Percentiles rank a stretch among this genome's conserved stretches.
Conservation (phyloP, 2,797 vertebrate genomes). For the Sebastes diploproa region DNA sequence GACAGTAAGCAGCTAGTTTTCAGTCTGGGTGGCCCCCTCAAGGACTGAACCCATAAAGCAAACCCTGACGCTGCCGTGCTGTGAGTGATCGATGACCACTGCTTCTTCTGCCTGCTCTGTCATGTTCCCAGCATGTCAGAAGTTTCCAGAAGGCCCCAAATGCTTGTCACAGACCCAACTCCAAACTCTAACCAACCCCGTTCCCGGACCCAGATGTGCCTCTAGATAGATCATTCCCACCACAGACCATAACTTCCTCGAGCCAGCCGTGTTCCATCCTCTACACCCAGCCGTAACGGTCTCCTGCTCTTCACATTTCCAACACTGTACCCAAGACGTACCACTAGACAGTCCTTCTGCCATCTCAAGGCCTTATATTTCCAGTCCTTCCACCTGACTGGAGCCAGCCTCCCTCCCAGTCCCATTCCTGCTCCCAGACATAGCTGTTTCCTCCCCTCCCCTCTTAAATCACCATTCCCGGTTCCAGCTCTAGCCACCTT, state of each 20-base stretch:
- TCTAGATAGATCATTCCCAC: conserved; percentile 48
- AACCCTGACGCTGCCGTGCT: not conserved
- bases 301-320: conserved; percentile 37
- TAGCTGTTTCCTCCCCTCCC: conserved; percentile 48
- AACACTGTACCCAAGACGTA: conserved; percentile 32
- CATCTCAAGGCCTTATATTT: conserved; percentile 44
- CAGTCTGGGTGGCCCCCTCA: conserved; percentile 35
- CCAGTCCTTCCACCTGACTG: conserved; percentile 62
- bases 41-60: conserved; percentile 18
- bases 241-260: conserved; percentile 46
- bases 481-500: conserved; percentile 42
- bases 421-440: conserved; percentile 58
- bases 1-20: conserved; percentile 3
- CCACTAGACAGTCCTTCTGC: conserved; percentile 26
- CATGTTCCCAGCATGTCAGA: conserved; percentile 21
- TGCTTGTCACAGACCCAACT: conserved; percentile 32
- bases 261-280: conserved; percentile 39
- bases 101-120: conserved; percentile 11
- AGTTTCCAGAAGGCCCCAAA: conserved; percentile 48
- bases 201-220: conserved; percentile 50
- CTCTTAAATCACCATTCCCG: conserved; percentile 65
- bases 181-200: conserved; percentile 32
- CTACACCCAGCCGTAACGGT: conserved; percentile 42
- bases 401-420: conserved; percentile 54
- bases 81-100: conserved; percentile 30